Evolutionary conservation across 2,888 invertebrate genomes (phyloP).

Genomic region (Beris chalybata): DNA sequence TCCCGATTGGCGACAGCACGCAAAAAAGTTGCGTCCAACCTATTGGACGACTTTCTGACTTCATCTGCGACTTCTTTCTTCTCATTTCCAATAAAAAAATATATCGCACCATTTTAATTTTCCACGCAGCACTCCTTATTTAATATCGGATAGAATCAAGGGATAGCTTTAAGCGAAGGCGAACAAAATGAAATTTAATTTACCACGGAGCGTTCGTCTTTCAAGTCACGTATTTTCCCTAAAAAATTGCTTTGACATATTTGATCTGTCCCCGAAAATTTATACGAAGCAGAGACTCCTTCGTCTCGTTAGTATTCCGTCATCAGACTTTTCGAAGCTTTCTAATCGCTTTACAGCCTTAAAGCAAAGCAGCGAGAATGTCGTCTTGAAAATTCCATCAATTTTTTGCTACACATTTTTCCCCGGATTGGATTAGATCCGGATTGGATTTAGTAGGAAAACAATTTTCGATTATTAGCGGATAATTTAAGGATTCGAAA

Average conservation of each 20-base stretch:
- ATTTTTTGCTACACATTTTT: conserved; percentile 4
- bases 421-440: conserved; percentile 13
- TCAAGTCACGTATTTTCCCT: conserved; percentile 33
- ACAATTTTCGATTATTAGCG: conserved; percentile 24
- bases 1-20: too few relatives aligned
- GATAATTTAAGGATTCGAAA: background rate
- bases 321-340: conserved; percentile 26
- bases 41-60: too few relatives aligned
- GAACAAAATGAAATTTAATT: conserved; percentile 34
- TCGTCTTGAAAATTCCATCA: conserved; percentile 11
- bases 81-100: too few relatives aligned
- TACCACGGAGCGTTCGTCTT: conserved; percentile 23
- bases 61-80: too few relatives aligned
- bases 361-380: conserved; percentile 9
- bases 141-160: too few relatives aligned
- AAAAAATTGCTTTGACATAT: conserved; percentile 36
- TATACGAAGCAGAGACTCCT: conserved; percentile 24
- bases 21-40: too few relatives aligned
- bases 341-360: conserved; percentile 31
- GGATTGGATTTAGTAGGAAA: conserved; percentile 22
- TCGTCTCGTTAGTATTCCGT: conserved; percentile 30
- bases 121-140: too few relatives aligned
- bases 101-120: too few relatives aligned
- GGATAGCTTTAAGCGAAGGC: conserved; percentile 25
- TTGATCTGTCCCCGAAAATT: conserved; percentile 33